phyloP scores from a whole-genome alignment of 2,113 vertebrate genomes.

The Phycodurus eques region DNA sequence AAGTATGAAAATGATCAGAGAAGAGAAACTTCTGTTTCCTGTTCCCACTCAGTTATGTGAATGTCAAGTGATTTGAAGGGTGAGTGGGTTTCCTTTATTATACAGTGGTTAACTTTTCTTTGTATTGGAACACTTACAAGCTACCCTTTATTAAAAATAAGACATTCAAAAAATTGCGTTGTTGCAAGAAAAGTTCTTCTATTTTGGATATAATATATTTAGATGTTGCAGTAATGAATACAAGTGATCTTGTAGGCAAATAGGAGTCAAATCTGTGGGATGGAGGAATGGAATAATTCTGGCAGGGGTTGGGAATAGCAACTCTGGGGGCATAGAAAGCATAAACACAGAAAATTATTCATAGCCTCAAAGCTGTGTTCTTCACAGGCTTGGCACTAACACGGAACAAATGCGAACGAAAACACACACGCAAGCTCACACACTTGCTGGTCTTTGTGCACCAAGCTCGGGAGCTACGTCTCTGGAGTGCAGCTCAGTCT shows the following conservation, averaged over 20 bases:
- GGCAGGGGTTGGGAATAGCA: constrained; percentile 54
- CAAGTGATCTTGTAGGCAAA: constrained; percentile 36
- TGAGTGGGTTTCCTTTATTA: background rate
- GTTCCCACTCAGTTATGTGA: too few species aligned
- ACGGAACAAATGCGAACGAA: constrained; percentile 46
- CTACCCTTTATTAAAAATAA: background rate
- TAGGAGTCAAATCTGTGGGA: constrained; percentile 41
- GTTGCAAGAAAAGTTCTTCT: background rate
- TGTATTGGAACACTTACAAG: background rate
- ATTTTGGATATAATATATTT: constrained; percentile 21
- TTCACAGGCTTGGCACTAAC: constrained; percentile 57
- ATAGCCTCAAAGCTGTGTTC: constrained; percentile 62
- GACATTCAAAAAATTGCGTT: background rate
- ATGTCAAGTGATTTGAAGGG: too few species aligned
- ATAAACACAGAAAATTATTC: constrained; percentile 74
- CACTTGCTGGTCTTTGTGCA: constrained; percentile 45
- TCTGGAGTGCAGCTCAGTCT: constrained; percentile 60
- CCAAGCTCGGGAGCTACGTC: constrained; percentile 51
- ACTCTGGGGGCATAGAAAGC: constrained; percentile 60
- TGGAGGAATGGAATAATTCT: constrained; percentile 48
- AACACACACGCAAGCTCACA: constrained; percentile 31
- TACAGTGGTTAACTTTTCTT: background rate
- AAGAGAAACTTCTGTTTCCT: too few species aligned
- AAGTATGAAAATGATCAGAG: too few species aligned
- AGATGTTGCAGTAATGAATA: constrained; percentile 40